Base-by-base conservation (phyloP, 1,140 invertebrate genomes). In the Drosophila elegans region DNA sequence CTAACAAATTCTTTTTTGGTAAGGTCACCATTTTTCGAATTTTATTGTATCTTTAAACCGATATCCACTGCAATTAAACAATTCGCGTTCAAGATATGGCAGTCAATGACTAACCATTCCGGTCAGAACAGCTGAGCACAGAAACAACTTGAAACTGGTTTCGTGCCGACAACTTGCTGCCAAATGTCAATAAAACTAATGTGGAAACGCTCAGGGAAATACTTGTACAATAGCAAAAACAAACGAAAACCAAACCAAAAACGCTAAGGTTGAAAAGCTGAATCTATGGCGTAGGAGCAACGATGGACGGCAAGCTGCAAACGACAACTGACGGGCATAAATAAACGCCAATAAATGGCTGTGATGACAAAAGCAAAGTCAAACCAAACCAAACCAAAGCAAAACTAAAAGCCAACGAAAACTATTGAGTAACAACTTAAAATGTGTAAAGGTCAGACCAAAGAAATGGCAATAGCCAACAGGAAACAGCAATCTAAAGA, bases 131-230 rank as follows among this genome's bases (percentile, higher is more conserved):
- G 83, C 83, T 88, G 82, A 82, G 80, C 64, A 36, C 41, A 71
- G 64, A 78, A 72, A 74, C 25, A 51, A 66, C 74, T 60, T 32
- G 36, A 72, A 86, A 86, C 83, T 55, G 74, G 83, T 86, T 85
- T 72, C n/a, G n/a, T 46, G 53, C 59, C 44, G 68, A 72, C 75
- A 72, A 83, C 83, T 77, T 73, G 75, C 83, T 89, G 75, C 75
- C 79, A 86, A 86, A 89, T 86, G 83, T 86, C 83, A 86, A 86
- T 86, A 86, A 86, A 76, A 88, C 61, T 79, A 89, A 88, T 82
- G 67, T 83, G 41, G 55, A 78, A 76, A 79, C 75, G 63, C 66
- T 83, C 64, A 69, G 51, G 64, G 41, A 76, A 60, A 76, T 44
- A 75, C 54, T 67, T 45, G 63, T 42, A 74, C 46, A 34, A 71